Base-by-base conservation (phyloP, 1,140 invertebrate species). In the Megathymus violae region DNA sequence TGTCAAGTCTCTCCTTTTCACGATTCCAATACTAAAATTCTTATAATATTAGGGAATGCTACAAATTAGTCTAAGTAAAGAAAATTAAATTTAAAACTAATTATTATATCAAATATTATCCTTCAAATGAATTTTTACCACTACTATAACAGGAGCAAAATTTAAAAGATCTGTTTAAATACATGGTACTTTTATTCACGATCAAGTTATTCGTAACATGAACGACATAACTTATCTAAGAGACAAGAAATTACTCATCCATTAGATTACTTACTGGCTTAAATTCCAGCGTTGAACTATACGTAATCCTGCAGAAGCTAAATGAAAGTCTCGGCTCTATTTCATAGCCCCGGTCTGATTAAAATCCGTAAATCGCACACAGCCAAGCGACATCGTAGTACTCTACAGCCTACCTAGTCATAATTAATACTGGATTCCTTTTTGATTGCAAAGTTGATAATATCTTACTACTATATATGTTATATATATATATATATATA, bases 291-390 rank as follows among this genome's bases (percentile, higher is more conserved):
- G 25, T 31, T 48, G 51, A n/a, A 56, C 40, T 56, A 43, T 56
- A 40, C 38, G 38, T 54, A 54, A 54, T 54, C 51, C 38, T n/a
- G 13, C 51, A 41, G 6, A 19, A 38, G 34, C 50, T 52, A 40
- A 52, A 52, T 52, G 34, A 52, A 52, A 52, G 38, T 40, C 51
- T 19, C 48, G 31, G 48, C 48, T 51, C 48, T 34, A 38, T 54
- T 41, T 52, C 50, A 54, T 25, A 54, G 51, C 34, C 36, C 19
- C 19, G 13, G 17, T 25, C 51, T 54, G 51, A 54, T 54, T 54
- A 54, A 54, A 54, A 54, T 54, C 38, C 51, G 38, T 40, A 41
- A 54, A 54, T 54, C 38, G 36, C 6, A 11, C 50, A 40, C 36
- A 38, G 50, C 40, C 16, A 22, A 52, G 36, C 17, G 16, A 14